Base-by-base conservation (phyloP, 1,140 invertebrate species). In the Drosophila nebulosa region DNA sequence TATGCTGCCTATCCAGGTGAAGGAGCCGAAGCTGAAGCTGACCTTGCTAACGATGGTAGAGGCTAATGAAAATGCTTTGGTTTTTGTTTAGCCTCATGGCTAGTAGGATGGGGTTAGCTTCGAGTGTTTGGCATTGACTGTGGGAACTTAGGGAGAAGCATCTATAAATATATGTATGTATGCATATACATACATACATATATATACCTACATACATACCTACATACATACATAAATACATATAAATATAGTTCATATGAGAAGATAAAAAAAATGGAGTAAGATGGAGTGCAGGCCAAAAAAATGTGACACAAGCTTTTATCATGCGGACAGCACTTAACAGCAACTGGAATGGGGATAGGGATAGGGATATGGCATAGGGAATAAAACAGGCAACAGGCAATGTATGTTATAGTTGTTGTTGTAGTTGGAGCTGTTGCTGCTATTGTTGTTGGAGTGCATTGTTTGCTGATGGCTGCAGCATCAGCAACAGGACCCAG, bases 51-150 rank as follows among this genome's bases (percentile, higher is more conserved):
- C 36, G 53, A 16, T 21, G 39, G 16, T 46, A 10, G 16, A 78
- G 86, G 81, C 81, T 85, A 85, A 85, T 85, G 78, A 80, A 85
- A 85, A 74, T 81, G 75, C 81, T 86, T 64, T 69, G 66, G 64
- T 74, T 78, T 84, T 68, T 67, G 59, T 52, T 50, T 61, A 64
- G 68, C 18, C 67, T 59, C 56, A 27, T 35, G 57, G 59, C 58
- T 51, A 21, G 53, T 56, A 24, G 39, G 3, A 42, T 42, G n/a
- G 73, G 63, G 69, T 83, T 84, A 71, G 79, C 64, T 59, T 52
- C 53, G 74, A 77, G 66, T 63, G 69, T 60, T 62, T 86, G 69
- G 66, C 58, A 74, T 86, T 78, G 74, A 71, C 69, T 59, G 66
- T 42, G 78, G 10, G 10, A 32, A 32, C 12, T 10, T 32, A 32